Percentiles rank a stretch among this genome's conserved stretches.
Evolutionary conservation across 30 jellyfish, hydroid and myxozoan genomes (phyloP).

Genomic region (Hydra vulgaris): DNA sequence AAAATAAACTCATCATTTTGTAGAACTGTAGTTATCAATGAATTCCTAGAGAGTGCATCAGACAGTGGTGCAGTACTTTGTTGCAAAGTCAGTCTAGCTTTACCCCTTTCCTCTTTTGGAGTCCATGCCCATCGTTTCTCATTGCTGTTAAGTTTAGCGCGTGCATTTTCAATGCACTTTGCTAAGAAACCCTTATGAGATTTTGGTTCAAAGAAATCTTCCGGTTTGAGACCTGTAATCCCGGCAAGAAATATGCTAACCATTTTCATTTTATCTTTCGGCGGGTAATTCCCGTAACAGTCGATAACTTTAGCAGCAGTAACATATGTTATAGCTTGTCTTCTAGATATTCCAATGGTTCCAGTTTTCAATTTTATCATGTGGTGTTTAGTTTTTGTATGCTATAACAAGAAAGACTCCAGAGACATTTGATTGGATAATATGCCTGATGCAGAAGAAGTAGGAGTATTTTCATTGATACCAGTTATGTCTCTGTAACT

Average conservation of each 20-base stretch:
- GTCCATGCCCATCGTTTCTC: not conserved
- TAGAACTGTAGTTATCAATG: not conserved
- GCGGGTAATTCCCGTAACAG: not conserved
- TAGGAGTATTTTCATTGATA: not conserved
- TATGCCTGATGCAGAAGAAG: not conserved
- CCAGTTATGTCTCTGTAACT: not conserved
- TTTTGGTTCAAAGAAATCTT: not conserved
- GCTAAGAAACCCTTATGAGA: not conserved
- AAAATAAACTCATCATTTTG: not conserved
- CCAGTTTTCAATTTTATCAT: not conserved
- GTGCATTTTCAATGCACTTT: not conserved
- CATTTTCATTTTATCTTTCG: not conserved
- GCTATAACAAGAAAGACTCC: not conserved
- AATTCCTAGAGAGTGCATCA: not conserved
- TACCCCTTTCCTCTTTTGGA: not conserved
- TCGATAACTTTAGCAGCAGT: not conserved
- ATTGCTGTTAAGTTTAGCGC: too few relatives aligned
- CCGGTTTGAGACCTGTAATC: not conserved
- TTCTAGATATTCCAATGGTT: not conserved
- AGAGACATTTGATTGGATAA: not conserved
- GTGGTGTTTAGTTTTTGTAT: not conserved
- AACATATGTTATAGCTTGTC: not conserved
- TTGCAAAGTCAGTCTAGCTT: not conserved
- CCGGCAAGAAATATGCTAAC: not conserved
- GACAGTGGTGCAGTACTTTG: not conserved